Evolutionary conservation across 2,113 vertebrate genomes (phyloP).

Genomic region (Perccottus glenii): DNA sequence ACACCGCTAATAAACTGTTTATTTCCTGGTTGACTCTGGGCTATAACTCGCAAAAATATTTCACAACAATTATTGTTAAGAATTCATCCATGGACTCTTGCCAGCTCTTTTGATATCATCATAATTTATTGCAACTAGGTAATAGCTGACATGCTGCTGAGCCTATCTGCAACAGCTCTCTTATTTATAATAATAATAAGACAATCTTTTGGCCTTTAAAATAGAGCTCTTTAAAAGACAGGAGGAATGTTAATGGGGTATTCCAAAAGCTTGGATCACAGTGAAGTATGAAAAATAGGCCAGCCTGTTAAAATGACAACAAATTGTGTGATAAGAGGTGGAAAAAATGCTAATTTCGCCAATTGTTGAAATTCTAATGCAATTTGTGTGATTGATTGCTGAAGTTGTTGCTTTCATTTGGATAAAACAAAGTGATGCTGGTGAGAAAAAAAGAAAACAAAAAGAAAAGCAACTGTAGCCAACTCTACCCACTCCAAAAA

Average conservation of each 20-base stretch:
- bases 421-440: constrained; percentile 41
- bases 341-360: constrained; percentile 29
- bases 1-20: constrained; percentile 10
- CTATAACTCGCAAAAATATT: neutral
- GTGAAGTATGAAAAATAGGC: constrained; percentile 9
- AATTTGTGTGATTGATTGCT: constrained; percentile 31
- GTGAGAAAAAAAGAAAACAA: constrained; percentile 16
- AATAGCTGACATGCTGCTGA: neutral
- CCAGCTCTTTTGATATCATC: neutral
- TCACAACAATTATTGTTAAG: neutral
- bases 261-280: constrained; percentile 22
- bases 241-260: constrained; percentile 1
- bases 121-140: constrained; percentile 4
- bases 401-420: constrained; percentile 21
- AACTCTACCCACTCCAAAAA: constrained; percentile 22
- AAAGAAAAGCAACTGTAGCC: neutral
- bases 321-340: constrained; percentile 5
- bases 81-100: neutral
- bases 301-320: constrained; percentile 14
- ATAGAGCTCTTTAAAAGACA: constrained; percentile 16
- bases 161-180: neutral
- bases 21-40: neutral
- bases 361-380: constrained; percentile 31
- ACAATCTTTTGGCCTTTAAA: constrained; percentile 5
- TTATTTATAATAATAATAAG: neutral